Base-by-base conservation (phyloP, 1,140 invertebrate genomes). In the Diorhabda elongata region DNA sequence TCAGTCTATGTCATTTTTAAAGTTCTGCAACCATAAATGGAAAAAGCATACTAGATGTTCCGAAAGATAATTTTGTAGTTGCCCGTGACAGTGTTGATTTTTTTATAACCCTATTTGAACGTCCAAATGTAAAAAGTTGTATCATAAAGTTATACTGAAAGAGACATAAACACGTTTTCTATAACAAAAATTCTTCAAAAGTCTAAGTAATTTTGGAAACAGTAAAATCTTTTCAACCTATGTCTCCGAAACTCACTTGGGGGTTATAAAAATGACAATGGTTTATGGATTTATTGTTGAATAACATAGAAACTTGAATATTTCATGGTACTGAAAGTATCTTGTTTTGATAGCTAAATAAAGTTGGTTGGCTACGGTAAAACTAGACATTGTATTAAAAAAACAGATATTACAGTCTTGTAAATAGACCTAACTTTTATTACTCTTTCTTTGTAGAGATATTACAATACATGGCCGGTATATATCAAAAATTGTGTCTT, bases 251-350 rank as follows among this genome's bases (percentile, higher is more conserved):
- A 70, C 64, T 70, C 64, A 70, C 65, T 62, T 57, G 41, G 42
- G 57, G 64, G 58, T 58, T 66, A 60, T 66, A 70, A 70, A 52
- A 63, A 57, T 42, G 64, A 70, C 69, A 70, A 70, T 67, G 69
- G 58, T 70, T 70, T 70, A 70, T 70, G 44, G 64, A 43, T 67
- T 70, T 66, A 70, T 70, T 70, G 64, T 61, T 44, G 60, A 70
- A 44, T n/a, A 45, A 60, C 45, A 67, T 58, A 61, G 64, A 70
- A 70, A 70, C 64, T 70, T 70, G 61, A 67, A 70, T 69, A 65
- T 69, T 69, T 65, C 65, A 58, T 60, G 59, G 68, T 58, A n/a
- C 47, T 52, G 47, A 52, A 52, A 52, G 47, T 52, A n/a, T 52
- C 47, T 52, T 52, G n/a, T 52, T 52, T 52, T 52, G 47, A 52